Evolutionary conservation across 2,888 invertebrate species (phyloP).

Genomic region (Oligia strigilis): DNA sequence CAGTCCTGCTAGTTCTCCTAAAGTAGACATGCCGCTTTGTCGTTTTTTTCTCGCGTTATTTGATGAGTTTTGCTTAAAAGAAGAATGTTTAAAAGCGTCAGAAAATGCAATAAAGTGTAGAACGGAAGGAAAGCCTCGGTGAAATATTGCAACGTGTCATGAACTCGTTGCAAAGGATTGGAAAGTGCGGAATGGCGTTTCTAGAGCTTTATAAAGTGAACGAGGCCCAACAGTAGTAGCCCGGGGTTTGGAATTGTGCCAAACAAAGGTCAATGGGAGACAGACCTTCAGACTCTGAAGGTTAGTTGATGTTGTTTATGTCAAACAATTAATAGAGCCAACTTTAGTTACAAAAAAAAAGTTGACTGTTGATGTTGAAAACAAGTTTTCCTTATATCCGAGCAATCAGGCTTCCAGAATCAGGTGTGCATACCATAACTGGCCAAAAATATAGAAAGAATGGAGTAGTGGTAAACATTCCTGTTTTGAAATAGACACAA

Average conservation of each 20-base stretch:
- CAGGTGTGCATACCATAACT: background rate
- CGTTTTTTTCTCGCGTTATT: background rate
- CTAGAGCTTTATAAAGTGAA: conserved; percentile 34
- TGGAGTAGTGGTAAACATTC: conserved; percentile 5
- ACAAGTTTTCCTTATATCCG: no score
- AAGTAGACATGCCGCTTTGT: background rate
- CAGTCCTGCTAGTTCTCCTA: background rate
- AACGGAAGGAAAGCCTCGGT: conserved; percentile 25
- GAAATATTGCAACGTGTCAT: conserved; percentile 56
- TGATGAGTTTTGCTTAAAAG: conserved; percentile 16
- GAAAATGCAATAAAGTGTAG: conserved; percentile 38
- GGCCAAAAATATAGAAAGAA: background rate
- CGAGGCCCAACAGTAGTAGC: conserved; percentile 7
- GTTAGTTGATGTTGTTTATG: background rate
- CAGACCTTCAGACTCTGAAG: conserved; percentile 2
- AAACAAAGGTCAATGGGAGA: conserved; percentile 20
- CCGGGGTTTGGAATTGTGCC: conserved; percentile 7
- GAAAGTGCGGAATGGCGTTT: conserved; percentile 36
- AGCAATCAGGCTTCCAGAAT: background rate
- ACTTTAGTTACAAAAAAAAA: background rate
- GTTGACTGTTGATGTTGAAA: background rate
- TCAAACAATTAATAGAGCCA: background rate
- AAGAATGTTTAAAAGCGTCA: conserved; percentile 20
- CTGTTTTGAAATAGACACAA: conserved; percentile 14
- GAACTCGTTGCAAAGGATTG: conserved; percentile 42